Base-by-base conservation (phyloP, 2,888 invertebrate species). In the Andricus curvator region DNA sequence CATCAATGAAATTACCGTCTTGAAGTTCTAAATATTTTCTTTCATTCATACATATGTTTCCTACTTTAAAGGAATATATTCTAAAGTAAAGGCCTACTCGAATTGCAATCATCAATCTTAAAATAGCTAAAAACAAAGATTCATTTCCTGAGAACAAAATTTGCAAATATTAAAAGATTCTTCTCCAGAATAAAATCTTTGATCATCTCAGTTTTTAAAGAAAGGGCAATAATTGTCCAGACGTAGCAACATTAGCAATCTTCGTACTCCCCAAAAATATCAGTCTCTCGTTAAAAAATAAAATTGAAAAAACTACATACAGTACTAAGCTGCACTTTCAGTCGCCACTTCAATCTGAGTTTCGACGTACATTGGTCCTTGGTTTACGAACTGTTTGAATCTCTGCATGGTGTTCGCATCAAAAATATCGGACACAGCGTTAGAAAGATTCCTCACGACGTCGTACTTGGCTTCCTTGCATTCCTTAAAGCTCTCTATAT, bases 341-440 rank as follows among this genome's bases (percentile, higher is more conserved):
- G 96, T 94, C 6, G 97, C 97, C 74, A 98, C 95, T 92, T 97
- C 96, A 74, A 96, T 94, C 80, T 94, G 93, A n/a, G 94, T 93
- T 86, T 95, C 95, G n/a, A 96, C 93, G 92, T 95, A 96, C 90
- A 96, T 96, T 4, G 97, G 96, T 0, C 98, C 98, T 90, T 97
- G 95, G 66, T 95, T 95, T 15, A 96, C 95, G 92, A 95, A 97
- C 25, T 94, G 94, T 84, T 94, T 94, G 29, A 98, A 93, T 89
- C 94, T 95, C n/a, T 94, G 91, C 81, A 94, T 93, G 22, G 94
- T 95, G 78, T 93, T 94, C 11, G 93, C 92, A 88, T 96, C 96
- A 91, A 96, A 97, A 80, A 94, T 93, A 67, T 93, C 91, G 67
- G 94, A 94, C 5, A 88, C 88, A 79, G 86, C 93, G 56, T 93